Base-by-base conservation (phyloP, 1,140 invertebrate genomes). In the Drosophila busckii region DNA sequence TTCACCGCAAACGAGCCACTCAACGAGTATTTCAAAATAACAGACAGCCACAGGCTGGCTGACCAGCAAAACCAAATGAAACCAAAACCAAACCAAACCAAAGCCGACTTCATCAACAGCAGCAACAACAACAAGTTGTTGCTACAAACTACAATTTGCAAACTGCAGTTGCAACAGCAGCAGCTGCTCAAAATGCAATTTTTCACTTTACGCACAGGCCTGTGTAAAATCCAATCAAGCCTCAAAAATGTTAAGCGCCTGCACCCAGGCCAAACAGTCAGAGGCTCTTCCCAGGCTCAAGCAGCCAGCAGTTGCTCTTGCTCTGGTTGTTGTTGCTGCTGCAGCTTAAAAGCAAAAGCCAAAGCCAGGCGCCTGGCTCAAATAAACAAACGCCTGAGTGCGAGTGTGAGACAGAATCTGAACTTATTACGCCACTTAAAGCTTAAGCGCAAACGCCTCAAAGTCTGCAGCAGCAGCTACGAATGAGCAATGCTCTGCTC, bases 101-200 rank as follows among this genome's bases (percentile, higher is more conserved):
- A 76, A 76, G 71, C 71, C 73, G 73, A 78, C 71, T 78, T 80
- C 73, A 78, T 78, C 71, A 78, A 71, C 71, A 78, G 65, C 32
- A 70, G 46, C 35, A 70, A 66, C 54, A 76, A 22, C 20, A 59
- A 19, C 22, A 52, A 9, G n/a, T n/a, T n/a, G n/a, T 12, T 22
- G 12, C 10, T 29, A 7, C 31, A 15, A 12, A 34, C 20, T 10
- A 3, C 29, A 46, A 15, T 12, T 17, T 42, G 25, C 16, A 42
- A 44, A 44, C 22, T 26, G 23, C 53, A 55, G 41, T 19, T 50
- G 44, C 64, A 75, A 40, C 58, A 37, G 29, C 38, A 46, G 69
- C 64, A 82, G 75, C 60, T 80, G 75, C 75, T 80, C 69, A 80
- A 80, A 80, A 80, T 80, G 73, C 73, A 80, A 80, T 80, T 80